phyloP scores from a whole-genome alignment of 2,888 invertebrate species.

The Drosophila eohydei region DNA sequence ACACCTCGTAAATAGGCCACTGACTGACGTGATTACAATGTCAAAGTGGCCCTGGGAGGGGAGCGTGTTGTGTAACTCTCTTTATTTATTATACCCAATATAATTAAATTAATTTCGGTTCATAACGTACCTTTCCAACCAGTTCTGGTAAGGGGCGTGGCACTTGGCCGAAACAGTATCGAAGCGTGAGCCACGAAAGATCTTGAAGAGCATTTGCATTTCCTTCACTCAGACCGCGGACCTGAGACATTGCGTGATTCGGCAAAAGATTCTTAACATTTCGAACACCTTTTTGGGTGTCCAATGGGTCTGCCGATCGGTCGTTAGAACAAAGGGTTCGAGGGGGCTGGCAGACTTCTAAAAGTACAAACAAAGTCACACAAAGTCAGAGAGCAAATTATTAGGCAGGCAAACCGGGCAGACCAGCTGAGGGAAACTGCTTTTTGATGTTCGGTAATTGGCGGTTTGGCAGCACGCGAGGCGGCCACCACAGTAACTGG shows the following conservation, averaged over 20 bases:
- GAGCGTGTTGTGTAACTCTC: conserved; percentile 53
- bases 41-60: conserved; percentile 53
- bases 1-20: conserved; percentile 68
- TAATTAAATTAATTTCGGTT: conserved; percentile 73
- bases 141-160: conserved; percentile 11
- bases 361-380: conserved; percentile 75
- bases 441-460: conserved; percentile 79
- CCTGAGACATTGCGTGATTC: conserved; percentile 67
- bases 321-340: conserved; percentile 17
- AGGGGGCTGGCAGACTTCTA: conserved; percentile 26
- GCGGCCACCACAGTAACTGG: conserved; percentile 49
- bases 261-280: conserved; percentile 71
- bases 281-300: conserved; percentile 79
- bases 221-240: conserved; percentile 35
- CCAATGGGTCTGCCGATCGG: conserved; percentile 30
- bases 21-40: conserved; percentile 70
- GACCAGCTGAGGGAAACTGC: conserved; percentile 70
- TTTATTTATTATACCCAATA: conserved; percentile 70
- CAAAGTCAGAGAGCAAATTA: conserved; percentile 71
- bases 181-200: conserved; percentile 67
- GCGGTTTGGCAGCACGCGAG: conserved; percentile 80
- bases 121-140: conserved; percentile 20
- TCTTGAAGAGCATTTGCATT: conserved; percentile 65
- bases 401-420: conserved; percentile 59
- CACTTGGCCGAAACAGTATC: conserved; percentile 58